phyloP scores from a whole-genome alignment of 2,113 vertebrate species.

The Laterallus jamaicensis region DNA sequence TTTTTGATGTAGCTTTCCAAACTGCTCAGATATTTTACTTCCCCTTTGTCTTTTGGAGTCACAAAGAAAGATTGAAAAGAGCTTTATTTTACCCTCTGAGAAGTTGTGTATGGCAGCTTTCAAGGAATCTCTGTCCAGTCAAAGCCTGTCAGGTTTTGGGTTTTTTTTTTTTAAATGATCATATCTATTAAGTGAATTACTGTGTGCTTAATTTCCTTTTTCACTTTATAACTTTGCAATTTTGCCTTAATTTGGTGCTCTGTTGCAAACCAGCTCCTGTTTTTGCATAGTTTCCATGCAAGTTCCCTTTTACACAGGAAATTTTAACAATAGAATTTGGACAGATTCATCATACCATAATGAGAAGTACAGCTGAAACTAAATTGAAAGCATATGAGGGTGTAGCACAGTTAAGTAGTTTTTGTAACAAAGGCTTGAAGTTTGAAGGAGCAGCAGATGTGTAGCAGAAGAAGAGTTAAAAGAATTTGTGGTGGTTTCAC shows the following conservation, averaged over 20 bases:
- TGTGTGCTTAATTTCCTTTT: background rate
- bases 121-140: background rate
- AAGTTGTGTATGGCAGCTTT: background rate
- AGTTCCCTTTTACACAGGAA: background rate
- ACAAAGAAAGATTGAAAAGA: background rate
- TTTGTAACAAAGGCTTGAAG: background rate
- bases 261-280: background rate
- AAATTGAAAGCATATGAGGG: background rate
- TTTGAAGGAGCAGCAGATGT: background rate
- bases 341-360: background rate
- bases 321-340: conserved; percentile 11
- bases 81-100: background rate
- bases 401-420: background rate
- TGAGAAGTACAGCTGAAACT: background rate
- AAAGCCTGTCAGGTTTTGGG: background rate
- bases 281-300: background rate
- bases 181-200: background rate
- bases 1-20: background rate
- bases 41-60: background rate
- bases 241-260: background rate
- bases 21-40: background rate
- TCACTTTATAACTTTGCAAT: background rate
- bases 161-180: accelerated
- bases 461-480: background rate
- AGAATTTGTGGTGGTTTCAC: background rate